A percentile compares a stretch with the other conserved stretches of the same genome.
phyloP scores from a whole-genome alignment of 2,888 invertebrate species.

The Mesodorylaimus sp. region DNA sequence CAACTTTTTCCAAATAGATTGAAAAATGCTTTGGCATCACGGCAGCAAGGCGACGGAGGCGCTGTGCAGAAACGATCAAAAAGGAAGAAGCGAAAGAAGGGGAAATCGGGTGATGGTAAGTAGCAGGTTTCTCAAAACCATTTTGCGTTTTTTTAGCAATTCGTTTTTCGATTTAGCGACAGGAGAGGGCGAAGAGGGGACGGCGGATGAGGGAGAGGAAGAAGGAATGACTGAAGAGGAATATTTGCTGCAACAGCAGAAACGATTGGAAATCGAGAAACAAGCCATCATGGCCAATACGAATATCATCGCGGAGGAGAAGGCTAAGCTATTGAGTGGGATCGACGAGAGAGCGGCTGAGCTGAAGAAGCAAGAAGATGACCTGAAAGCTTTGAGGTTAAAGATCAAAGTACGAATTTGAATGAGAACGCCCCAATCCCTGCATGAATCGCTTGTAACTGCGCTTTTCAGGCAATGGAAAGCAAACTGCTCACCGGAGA shows the following conservation, averaged over 20 bases:
- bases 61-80: background rate
- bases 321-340: slow-evolving; percentile 40
- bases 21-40: slow-evolving; percentile 8
- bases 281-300: slow-evolving; percentile 33
- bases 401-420: slow-evolving; percentile 43
- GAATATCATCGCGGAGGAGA: slow-evolving; percentile 34
- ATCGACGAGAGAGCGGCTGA: slow-evolving; percentile 50
- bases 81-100: background rate
- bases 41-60: background rate
- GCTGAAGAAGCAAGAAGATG: slow-evolving; percentile 29
- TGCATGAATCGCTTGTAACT: too few relatives aligned
- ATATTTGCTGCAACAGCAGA: slow-evolving; percentile 31
- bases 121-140: too few relatives aligned
- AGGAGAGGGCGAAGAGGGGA: too few relatives aligned
- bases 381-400: slow-evolving; percentile 44
- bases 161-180: too few relatives aligned
- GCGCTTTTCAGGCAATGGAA: slow-evolving; percentile 50
- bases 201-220: slow-evolving; percentile 23
- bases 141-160: too few relatives aligned
- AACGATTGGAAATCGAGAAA: slow-evolving; percentile 34
- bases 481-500: slow-evolving; percentile 83
- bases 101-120: too few relatives aligned
- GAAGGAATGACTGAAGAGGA: slow-evolving; percentile 20
- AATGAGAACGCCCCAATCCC: too few relatives aligned
- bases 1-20: too few relatives aligned